Evolutionary conservation across 2,888 invertebrate species (phyloP), one percentile per base, ranked within the genome.

Genomic region (Cephus spinipes): DNA sequence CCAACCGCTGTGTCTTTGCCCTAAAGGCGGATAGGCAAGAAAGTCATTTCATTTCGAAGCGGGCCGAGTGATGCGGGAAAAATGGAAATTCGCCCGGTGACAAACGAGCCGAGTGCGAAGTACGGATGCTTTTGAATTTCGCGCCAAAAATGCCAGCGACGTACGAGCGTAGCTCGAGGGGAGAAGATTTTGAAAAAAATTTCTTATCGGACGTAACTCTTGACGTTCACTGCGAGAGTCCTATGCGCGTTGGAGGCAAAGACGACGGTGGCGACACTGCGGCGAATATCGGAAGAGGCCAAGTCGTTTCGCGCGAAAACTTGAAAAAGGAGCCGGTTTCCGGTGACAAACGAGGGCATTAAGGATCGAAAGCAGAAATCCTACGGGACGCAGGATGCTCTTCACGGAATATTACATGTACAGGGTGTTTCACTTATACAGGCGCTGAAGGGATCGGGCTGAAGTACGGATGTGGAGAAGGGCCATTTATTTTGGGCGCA

Each of bases 401-500:
- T 71, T 71, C 71, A 33, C 23, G 31, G 31, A 71, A 71, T 71
- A 71, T 71, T 71, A 71, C 71, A 33, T 71, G 33, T 33, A 71
- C 33, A 71, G 31, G 55, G 55, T 71, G 30, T 33, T 71, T 71
- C 31, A 32, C 33, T 15, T 55, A 55, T 23, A 55, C 55, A 23
- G 9, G 9, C 23, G 2, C 23, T 55, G 23, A 55, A 23, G 55
- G 55, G 55, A 23, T 55, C 23, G 55, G 55, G 9, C 33, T n/a
- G 35, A 32, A 32, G 30, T 68, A 33, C 33, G 36, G 69, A 32
- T n/a, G 55, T 36, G 77, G 77, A 80, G 80, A 81, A 81, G 81
- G 83, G 79, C 81, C 82, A 83, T 80, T 83, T 82, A 82, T 82
- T 81, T 82, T 80, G 79, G 80, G 75, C 79, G 83, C 80, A 82